Evolutionary conservation across 92 coral and sea anemone genomes (phyloP).

Genomic region (Parazoanthus darwini): DNA sequence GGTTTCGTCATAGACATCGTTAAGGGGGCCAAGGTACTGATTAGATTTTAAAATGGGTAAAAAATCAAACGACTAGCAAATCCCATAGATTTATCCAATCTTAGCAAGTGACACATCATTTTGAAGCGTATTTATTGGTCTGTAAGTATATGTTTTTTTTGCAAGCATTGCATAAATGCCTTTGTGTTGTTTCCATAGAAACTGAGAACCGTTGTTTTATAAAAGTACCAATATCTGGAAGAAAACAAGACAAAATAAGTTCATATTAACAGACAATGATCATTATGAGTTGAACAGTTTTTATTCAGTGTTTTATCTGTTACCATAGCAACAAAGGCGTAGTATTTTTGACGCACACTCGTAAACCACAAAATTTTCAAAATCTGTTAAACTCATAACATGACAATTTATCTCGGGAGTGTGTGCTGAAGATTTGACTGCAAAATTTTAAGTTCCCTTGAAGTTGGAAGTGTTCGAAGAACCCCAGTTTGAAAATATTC

Average conservation of each 20-base stretch:
- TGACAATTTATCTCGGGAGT: constrained; percentile 10
- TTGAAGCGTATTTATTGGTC: constrained; percentile 16
- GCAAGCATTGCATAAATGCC: constrained; percentile 21
- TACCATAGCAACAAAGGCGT: constrained; percentile 34
- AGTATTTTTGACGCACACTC: neutral
- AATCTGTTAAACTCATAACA: constrained; percentile 26
- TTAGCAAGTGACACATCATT: neutral
- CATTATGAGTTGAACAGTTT: constrained; percentile 19
- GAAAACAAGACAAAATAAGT: constrained; percentile 15
- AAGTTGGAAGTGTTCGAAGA: constrained; percentile 25
- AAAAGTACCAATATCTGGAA: constrained; percentile 8
- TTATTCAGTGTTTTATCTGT: neutral
- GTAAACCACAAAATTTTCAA: neutral
- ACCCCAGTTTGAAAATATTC: neutral
- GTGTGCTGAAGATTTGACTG: constrained; percentile 14
- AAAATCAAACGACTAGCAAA: constrained; percentile 13
- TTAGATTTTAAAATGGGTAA: neutral
- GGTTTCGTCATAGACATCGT: too few relatives aligned
- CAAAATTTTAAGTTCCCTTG: constrained; percentile 7
- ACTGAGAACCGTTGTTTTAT: constrained; percentile 9
- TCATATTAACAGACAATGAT: constrained; percentile 20
- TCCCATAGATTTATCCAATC: neutral
- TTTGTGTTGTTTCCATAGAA: constrained; percentile 23
- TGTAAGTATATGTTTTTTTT: constrained; percentile 8
- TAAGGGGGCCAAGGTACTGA: constrained; percentile 13